Evolutionary conservation across 1,140 invertebrate genomes (phyloP), one percentile per base, ranked within the genome.

Genomic region (Chironomus striatipennis): DNA sequence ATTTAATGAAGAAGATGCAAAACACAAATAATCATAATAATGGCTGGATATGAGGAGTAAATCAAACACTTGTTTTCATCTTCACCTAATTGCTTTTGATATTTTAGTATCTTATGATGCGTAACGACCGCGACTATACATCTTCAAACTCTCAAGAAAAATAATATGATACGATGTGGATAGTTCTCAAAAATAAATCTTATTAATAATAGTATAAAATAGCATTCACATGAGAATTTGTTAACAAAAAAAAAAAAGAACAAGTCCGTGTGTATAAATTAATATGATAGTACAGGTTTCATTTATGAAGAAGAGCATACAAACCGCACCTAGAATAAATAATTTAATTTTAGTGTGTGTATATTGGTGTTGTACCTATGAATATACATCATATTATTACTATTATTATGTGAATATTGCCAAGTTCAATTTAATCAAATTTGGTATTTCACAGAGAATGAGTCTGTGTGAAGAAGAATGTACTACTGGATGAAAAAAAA

Each of bases 241-340:
- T 34, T 34, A 34, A 34, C 24, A 34, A 34, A 34, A 34, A 34
- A 5, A 34, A 34, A 34, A 34, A 34, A 5, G 5, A 34, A 1
- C 24, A 34, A 34, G 24, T 34, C 24, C 24, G 24, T 34, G 24
- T 34, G 24, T 34, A 34, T 34, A 34, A 34, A 34, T 34, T 34
- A 34, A 34, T 34, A 34, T 47, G 15, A 47, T 57, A 57, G 12
- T n/a, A 57, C 47, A 57, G 12, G 47, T 57, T 57, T 57, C 15
- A 57, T 57, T 57, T 57, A 57, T 57, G 12, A 57, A 57, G 24
- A 34, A 57, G 12, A 57, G 3, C 47, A 57, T 57, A 57, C n/a
- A 57, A 57, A 57, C 47, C 47, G 47, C 47, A 57, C 47, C 47
- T 57, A 57, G n/a, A 57, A 57, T 57, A 57, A 57, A 57, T 57